Base-by-base conservation (phyloP, 2,888 invertebrate species). In the Brenthis hecate region DNA sequence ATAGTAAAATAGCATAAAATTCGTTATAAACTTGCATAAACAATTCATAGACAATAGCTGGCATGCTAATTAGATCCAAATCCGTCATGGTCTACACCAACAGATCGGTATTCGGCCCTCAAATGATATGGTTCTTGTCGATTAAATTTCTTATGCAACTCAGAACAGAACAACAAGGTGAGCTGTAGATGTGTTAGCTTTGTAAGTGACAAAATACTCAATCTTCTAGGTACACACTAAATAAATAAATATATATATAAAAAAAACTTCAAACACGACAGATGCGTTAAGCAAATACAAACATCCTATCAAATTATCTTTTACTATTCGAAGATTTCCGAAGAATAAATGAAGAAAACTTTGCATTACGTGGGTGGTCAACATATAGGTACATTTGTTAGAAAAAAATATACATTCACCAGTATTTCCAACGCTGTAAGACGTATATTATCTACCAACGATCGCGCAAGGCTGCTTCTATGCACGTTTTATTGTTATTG, bases 401-500 rank as follows among this genome's bases (percentile, higher is more conserved):
- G n/a, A 23, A 51, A 16, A 13, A 16, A n/a, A 53, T 47, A 16
- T 14, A 65, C 57, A 65, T 48, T 62, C 51, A 62, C 13, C 51
- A 50, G 13, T 72, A 67, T 58, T 51, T 11, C 13, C 13, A n/a
- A 6, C 3, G 0, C 0, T 6, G 11, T 43, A 61, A 51, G 60
- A 13, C 8, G 19, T 6, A 56, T 32, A 14, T 69, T 55, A 19
- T n/a, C 5, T 56, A 43, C 13, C 23, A 61, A 55, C 1, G 36
- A 6, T 14, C 58, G 16, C 32, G 51, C 56, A 50, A 36, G 54
- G 51, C 32, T 61, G 16, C 51, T 53, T 61, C 62, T 58, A 67
- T 64, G 56, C 69, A n/a, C 23, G 61, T 47, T 68, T 28, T 62
- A 78, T 78, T 80, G 78, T 80, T 81, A 76, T 78, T 81, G 79